A percentile compares a stretch with the other conserved stretches of the same genome.
Conservation (phyloP, 2,113 vertebrate genomes). For the Dinomys branickii region DNA sequence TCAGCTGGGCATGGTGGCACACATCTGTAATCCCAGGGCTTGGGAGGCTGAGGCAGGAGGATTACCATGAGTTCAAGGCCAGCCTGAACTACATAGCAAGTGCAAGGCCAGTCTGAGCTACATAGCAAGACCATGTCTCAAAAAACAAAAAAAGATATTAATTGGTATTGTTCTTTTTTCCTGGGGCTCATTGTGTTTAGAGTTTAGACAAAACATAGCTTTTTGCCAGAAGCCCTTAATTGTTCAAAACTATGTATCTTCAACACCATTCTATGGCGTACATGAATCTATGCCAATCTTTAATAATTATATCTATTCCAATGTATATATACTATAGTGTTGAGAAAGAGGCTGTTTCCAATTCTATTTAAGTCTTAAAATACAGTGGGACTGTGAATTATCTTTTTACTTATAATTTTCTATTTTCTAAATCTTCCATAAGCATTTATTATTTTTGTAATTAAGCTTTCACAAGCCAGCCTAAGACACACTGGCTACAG, state of each 20-base stretch:
- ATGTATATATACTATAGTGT: not conserved
- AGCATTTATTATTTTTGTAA: not conserved
- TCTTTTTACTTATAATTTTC: slow-evolving; percentile 36
- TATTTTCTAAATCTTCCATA: slow-evolving; percentile 6
- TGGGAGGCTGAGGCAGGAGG: too few relatives aligned
- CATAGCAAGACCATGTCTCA: too few relatives aligned
- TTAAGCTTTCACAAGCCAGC: slow-evolving; percentile 19
- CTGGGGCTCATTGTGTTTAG: not conserved
- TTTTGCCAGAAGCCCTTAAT: not conserved
- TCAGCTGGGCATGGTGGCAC: too few relatives aligned
- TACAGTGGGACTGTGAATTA: not conserved
- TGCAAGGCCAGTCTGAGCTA: too few relatives aligned
- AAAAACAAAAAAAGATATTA: not conserved
- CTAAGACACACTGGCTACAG: not conserved
- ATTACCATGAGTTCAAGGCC: too few relatives aligned
- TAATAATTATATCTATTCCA: slow-evolving; percentile 29
- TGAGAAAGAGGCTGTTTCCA: not conserved
- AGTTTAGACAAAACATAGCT: not conserved
- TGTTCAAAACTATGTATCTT: slow-evolving; percentile 4
- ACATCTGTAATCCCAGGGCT: too few relatives aligned
- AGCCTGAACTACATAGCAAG: too few relatives aligned
- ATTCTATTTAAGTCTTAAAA: slow-evolving; percentile 1
- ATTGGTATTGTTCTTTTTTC: not conserved
- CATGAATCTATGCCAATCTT: not conserved
- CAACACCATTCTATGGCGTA: not conserved